Evolutionary conservation across 2,797 vertebrate genomes (phyloP).

Genomic region (Spheniscus humboldti): DNA sequence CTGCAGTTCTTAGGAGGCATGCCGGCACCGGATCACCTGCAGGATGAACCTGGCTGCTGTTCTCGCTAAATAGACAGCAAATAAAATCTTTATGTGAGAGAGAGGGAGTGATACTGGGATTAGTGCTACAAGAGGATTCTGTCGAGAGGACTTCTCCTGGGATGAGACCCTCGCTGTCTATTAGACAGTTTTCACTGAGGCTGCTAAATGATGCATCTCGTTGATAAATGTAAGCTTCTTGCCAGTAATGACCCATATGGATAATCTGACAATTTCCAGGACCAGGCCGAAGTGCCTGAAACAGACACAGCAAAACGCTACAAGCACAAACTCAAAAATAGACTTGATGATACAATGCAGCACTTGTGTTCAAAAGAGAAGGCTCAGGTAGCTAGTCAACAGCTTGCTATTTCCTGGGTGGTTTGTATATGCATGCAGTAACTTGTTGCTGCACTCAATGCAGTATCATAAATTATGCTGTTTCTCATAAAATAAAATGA

Average conservation of each 20-base stretch:
- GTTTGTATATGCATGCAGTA: neutral
- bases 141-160: neutral
- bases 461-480: neutral
- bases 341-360: neutral
- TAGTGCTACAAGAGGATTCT: neutral
- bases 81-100: neutral
- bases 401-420: slow-evolving; percentile 29
- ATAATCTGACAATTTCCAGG: neutral
- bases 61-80: neutral
- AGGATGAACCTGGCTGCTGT: neutral
- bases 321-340: neutral
- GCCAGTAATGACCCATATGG: neutral
- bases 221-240: neutral
- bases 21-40: neutral
- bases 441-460: neutral
- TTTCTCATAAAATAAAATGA: neutral
- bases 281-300: neutral
- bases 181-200: neutral
- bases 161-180: neutral
- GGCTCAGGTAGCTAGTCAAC: neutral
- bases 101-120: too few relatives aligned
- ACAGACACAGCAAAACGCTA: neutral
- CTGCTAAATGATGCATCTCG: neutral
- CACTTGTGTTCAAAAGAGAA: neutral
- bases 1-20: neutral